Conservation (phyloP, 2,888 invertebrate genomes). For the Tetropium fuscum region DNA sequence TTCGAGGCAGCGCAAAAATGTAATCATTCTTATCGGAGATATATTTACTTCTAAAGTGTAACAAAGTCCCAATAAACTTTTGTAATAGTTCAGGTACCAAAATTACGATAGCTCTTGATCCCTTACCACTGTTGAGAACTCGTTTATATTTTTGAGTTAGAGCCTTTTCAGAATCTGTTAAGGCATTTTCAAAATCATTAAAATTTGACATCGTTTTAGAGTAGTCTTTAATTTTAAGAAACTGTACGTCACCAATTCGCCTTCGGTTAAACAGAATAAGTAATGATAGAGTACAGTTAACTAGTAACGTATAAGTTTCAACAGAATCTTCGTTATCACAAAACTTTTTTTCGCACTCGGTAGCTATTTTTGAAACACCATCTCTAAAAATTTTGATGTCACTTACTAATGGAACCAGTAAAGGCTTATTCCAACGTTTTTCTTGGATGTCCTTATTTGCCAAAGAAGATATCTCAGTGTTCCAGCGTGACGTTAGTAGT, state of each 20-base stretch:
- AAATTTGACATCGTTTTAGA: not conserved
- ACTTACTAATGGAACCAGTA: constrained; percentile 43
- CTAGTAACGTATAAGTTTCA: constrained; percentile 41
- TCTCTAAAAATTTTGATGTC: constrained; percentile 47
- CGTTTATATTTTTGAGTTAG: constrained; percentile 9
- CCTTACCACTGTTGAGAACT: constrained; percentile 32
- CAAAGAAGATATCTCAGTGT: constrained; percentile 41
- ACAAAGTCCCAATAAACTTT: constrained; percentile 20
- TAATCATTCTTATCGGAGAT: constrained; percentile 31
- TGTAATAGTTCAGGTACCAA: constrained; percentile 28
- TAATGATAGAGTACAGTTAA: constrained; percentile 28
- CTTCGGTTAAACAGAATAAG: constrained; percentile 3
- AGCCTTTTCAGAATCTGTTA: not conserved
- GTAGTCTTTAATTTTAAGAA: not conserved
- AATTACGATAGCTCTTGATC: constrained; percentile 31
- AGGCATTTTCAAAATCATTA: constrained; percentile 3
- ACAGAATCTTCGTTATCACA: constrained; percentile 28
- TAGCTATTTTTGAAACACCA: constrained; percentile 33
- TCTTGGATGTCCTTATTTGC: constrained; percentile 48
- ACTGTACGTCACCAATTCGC: not conserved
- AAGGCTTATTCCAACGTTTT: constrained; percentile 47
- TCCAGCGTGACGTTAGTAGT: constrained; percentile 39
- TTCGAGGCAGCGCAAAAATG: constrained; percentile 25
- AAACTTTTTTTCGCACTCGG: constrained; percentile 33
- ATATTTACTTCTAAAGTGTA: constrained; percentile 28